phyloP scores from a whole-genome alignment of 2,888 invertebrate genomes.

The Pomacea canaliculata region DNA sequence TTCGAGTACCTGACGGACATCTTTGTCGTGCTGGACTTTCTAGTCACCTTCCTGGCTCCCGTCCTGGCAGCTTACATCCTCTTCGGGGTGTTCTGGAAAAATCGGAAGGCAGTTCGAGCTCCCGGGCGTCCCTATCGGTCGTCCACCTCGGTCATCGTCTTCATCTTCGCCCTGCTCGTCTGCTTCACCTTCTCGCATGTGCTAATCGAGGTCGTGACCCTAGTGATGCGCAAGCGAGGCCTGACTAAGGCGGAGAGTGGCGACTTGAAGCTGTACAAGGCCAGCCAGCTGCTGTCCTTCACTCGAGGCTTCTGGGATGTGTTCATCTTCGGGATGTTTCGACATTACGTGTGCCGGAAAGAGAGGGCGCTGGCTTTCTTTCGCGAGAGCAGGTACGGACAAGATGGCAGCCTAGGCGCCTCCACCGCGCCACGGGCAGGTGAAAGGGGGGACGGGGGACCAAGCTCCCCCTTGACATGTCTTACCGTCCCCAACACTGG shows the following conservation, averaged over 20 bases:
- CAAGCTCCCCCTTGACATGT: not conserved
- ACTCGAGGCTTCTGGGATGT: slow-evolving; percentile 53
- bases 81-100: slow-evolving; percentile 36
- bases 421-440: not conserved
- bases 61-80: slow-evolving; percentile 30
- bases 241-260: not conserved
- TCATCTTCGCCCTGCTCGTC: slow-evolving; percentile 35
- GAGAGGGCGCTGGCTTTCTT: slow-evolving; percentile 40
- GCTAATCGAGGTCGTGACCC: slow-evolving; percentile 51
- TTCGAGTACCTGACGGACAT: slow-evolving; percentile 47
- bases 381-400: slow-evolving; percentile 22
- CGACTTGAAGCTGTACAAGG: slow-evolving; percentile 19
- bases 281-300: slow-evolving; percentile 21
- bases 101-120: slow-evolving; percentile 31
- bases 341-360: slow-evolving; percentile 55
- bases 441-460: not conserved
- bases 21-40: slow-evolving; percentile 49
- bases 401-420: not conserved
- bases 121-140: slow-evolving; percentile 36
- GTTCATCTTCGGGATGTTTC: slow-evolving; percentile 55
- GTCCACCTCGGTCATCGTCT: slow-evolving; percentile 37
- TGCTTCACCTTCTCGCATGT: slow-evolving; percentile 34
- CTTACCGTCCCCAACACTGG: slow-evolving; percentile 30
- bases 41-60: slow-evolving; percentile 49
- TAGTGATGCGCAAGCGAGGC: slow-evolving; percentile 37